Evolutionary conservation across 2,797 vertebrate species (phyloP), one percentile per base, ranked within the genome.

Genomic region (Neoniphon sammara): DNA sequence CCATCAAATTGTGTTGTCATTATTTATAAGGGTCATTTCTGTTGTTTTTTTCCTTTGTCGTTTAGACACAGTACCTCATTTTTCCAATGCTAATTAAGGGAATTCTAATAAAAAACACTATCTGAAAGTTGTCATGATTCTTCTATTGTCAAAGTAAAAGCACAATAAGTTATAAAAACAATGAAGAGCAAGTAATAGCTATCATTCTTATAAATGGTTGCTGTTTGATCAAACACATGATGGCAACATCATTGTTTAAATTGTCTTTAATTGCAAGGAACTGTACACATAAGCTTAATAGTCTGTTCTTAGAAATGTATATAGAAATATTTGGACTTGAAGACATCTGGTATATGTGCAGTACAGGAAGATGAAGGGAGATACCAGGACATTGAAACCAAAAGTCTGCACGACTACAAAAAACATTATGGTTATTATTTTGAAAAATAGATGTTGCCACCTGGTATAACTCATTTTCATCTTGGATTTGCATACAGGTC

Each of bases 1-100:
- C 44, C 53, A 56, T 72, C 21, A 46, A 2, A 53, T 60, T 73
- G 30, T 78, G 11, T 73, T 36, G 52, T 57, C 66, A 73, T 58
- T 23, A 59, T 79, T 27, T 75, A 15, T 78, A 47, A 74, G 36
- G 47, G 55, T 77, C 4, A 59, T 64, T 73, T n/a, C 17, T 62
- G 69, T 8, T 1, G 61, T 34, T 34, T 8, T 34, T 34, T 34
- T 34, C 31, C 31, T 85, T 85, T 84, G 66, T 84, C 80, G 69
- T 71, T 64, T 88, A 82, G 85, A 88, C 81, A 82, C 76, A 77
- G 80, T 87, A 90, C 88, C 88, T 91, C 60, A 70, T 90, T 90
- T 89, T 91, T 88, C 83, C 85, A 87, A 81, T 54, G 75, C 88
- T 78, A 78, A 77, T 81, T 76, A 85, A 77, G 58, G 73, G 56